Percentiles rank a stretch among this genome's conserved stretches.
These are phyloP conservation scores for Drosophila virilis DNA, from an alignment of 1,140 invertebrate species.

Conservation along the genomic window DNA sequence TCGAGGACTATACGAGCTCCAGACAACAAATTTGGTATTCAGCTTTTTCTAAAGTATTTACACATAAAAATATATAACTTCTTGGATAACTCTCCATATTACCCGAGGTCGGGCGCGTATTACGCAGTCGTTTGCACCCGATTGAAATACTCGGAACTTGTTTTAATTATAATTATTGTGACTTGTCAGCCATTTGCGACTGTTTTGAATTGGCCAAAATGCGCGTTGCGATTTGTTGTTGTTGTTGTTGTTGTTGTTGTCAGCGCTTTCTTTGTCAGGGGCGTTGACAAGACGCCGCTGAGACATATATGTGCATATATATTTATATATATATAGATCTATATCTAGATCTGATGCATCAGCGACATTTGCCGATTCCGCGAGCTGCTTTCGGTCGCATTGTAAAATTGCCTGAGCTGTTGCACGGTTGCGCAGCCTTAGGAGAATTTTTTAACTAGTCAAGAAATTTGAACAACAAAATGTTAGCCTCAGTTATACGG, in stretches of 20 bases:
- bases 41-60: too few species aligned
- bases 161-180: constrained; percentile 27
- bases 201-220: constrained; percentile 53
- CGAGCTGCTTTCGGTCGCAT: constrained; percentile 54
- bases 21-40: too few species aligned
- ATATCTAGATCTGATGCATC: constrained; percentile 27
- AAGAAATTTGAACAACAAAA: constrained; percentile 1
- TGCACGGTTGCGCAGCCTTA: constrained; percentile 9
- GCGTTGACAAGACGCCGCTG: constrained; percentile 52
- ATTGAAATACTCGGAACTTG: neutral
- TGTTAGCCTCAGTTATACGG: constrained; percentile 59
- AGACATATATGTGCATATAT: constrained; percentile 23
- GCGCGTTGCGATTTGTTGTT: constrained; percentile 31
- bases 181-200: constrained; percentile 29
- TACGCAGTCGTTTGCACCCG: neutral
- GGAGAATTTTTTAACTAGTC: constrained; percentile 47
- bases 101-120: neutral
- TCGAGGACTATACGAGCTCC: too few species aligned
- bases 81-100: too few species aligned
- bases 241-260: constrained; percentile 8
- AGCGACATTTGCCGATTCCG: constrained; percentile 33
- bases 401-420: constrained; percentile 56
- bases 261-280: constrained; percentile 53
- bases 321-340: constrained; percentile 33
- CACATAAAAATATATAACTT: too few species aligned